phyloP scores from a whole-genome alignment of 2,797 vertebrate species.

The Oryzias dopingdopingensis region DNA sequence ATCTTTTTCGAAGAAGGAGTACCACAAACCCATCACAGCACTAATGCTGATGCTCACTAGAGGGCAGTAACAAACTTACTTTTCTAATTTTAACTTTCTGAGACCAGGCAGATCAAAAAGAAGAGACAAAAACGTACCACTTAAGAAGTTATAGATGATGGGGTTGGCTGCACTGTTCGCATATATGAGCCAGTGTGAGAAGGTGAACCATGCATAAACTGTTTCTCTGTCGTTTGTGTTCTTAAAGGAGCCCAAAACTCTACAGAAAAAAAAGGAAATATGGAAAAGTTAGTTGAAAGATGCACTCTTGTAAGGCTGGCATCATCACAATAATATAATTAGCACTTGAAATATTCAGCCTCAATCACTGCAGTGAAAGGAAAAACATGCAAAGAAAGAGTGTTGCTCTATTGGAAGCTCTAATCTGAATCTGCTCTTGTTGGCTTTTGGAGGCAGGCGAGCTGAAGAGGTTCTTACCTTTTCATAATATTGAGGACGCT shows the following conservation, averaged over 20 bases:
- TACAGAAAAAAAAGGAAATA: slow-evolving; percentile 51
- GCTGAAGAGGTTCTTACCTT: slow-evolving; percentile 76
- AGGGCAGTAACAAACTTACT: slow-evolving; percentile 38
- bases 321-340: neutral
- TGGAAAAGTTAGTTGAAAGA: neutral
- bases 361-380: neutral
- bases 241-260: slow-evolving; percentile 92
- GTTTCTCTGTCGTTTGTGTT: slow-evolving; percentile 90
- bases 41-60: slow-evolving; percentile 51
- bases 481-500: slow-evolving; percentile 96
- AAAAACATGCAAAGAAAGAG: neutral
- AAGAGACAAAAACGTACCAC: slow-evolving; percentile 81
- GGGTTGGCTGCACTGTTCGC: slow-evolving; percentile 97
- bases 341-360: neutral
- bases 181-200: slow-evolving; percentile 97
- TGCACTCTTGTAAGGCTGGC: neutral
- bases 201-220: slow-evolving; percentile 95
- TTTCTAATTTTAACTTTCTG: neutral
- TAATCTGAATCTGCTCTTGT: neutral
- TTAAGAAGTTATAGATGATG: slow-evolving; percentile 98
- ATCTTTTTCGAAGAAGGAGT: neutral
- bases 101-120: neutral
- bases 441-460: slow-evolving; percentile 4
- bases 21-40: neutral
- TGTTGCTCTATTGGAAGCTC: neutral